These are phyloP conservation scores for Tympanoctomys barrerae DNA, from an alignment of 2,797 vertebrate genomes.

Conservation along the genomic window DNA sequence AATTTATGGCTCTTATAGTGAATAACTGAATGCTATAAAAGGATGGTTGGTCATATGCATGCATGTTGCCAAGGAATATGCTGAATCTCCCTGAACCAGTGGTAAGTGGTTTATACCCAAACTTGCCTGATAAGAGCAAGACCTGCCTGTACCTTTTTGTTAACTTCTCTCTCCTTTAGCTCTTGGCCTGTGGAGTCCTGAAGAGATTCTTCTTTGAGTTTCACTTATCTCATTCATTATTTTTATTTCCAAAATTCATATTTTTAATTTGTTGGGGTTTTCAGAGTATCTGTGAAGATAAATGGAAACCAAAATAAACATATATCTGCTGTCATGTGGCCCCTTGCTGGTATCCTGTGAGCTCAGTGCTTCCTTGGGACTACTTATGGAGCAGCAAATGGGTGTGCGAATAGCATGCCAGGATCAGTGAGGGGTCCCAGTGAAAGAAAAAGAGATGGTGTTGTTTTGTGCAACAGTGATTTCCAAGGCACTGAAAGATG, in stretches of 20 bases:
- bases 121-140: background rate
- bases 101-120: background rate
- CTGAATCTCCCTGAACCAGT: background rate
- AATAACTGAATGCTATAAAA: conserved; percentile 1
- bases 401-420: background rate
- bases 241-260: conserved; percentile 53
- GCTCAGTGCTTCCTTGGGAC: background rate
- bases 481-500: background rate
- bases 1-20: background rate
- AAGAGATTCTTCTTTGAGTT: background rate
- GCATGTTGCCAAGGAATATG: background rate
- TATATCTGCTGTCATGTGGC: background rate
- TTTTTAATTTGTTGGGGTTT: conserved; percentile 80
- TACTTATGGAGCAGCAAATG: background rate
- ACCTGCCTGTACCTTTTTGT: background rate
- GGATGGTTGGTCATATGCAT: background rate
- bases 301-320: conserved; percentile 28
- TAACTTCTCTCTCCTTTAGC: background rate
- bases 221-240: background rate
- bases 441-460: background rate
- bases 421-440: background rate
- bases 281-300: conserved; percentile 79
- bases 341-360: background rate
- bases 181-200: background rate
- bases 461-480: background rate